Evolutionary conservation across 2,797 vertebrate genomes (phyloP).

Genomic region (Myotis daubentonii): DNA sequence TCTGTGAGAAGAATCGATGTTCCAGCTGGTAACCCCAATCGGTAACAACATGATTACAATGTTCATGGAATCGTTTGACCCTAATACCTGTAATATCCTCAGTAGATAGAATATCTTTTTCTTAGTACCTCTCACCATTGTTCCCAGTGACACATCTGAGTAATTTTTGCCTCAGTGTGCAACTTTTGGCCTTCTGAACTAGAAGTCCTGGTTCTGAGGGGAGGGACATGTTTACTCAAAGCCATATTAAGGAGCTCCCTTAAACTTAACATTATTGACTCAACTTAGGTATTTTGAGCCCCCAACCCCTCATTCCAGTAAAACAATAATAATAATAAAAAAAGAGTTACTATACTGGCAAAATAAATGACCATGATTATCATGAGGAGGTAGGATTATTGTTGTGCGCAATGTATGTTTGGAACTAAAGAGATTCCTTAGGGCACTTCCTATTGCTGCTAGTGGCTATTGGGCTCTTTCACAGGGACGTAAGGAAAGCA

Average conservation of each 20-base stretch:
- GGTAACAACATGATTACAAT: not conserved
- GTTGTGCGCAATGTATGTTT: not conserved
- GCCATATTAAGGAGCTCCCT: not conserved
- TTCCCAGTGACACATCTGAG: not conserved
- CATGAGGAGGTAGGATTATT: fast-evolving
- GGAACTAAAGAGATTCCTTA: not conserved
- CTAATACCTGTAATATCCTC: not conserved
- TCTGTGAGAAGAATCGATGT: too few relatives aligned
- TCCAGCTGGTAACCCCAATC: too few relatives aligned
- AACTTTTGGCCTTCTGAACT: not conserved
- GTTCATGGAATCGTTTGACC: not conserved
- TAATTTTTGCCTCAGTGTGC: not conserved
- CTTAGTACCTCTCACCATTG: not conserved
- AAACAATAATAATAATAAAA: not conserved
- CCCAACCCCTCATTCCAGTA: not conserved
- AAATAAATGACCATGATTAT: not conserved
- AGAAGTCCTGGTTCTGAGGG: not conserved
- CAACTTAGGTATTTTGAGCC: not conserved
- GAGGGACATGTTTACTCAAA: not conserved
- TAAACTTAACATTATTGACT: not conserved
- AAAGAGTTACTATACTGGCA: not conserved
- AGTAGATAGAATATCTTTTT: not conserved
- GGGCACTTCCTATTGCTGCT: not conserved
- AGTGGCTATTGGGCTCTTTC: not conserved
- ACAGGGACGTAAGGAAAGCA: not conserved